These are phyloP conservation scores for Thereva nobilitata DNA, from an alignment of 2,888 invertebrate genomes.

Conservation along the genomic window DNA sequence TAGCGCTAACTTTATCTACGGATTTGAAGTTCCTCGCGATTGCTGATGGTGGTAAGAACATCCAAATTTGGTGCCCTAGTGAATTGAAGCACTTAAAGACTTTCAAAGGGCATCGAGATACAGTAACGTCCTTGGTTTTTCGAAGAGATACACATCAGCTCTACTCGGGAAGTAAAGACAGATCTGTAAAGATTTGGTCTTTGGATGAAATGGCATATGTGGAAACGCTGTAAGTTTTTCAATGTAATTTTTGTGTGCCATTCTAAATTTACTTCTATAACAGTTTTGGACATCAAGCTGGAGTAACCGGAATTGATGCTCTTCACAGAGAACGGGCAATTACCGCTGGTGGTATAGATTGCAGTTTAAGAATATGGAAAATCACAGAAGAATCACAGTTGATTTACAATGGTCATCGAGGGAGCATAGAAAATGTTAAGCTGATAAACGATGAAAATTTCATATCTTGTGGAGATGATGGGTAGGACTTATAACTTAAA, in stretches of 20 bases:
- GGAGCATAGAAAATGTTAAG: slow-evolving; percentile 86
- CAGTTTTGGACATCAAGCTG: slow-evolving; percentile 84
- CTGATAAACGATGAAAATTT: slow-evolving; percentile 94
- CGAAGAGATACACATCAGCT: slow-evolving; percentile 83
- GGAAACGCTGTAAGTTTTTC: slow-evolving; percentile 76
- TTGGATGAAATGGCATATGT: slow-evolving; percentile 95
- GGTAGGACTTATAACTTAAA: slow-evolving; percentile 59
- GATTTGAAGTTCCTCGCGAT: slow-evolving; percentile 82
- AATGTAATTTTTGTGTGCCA: slow-evolving; percentile 45
- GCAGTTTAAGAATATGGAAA: slow-evolving; percentile 91
- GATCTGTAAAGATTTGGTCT: slow-evolving; percentile 92
- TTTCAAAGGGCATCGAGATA: slow-evolving; percentile 77
- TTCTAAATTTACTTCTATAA: background rate
- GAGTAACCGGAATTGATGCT: slow-evolving; percentile 85
- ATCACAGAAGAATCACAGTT: slow-evolving; percentile 96
- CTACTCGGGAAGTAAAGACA: slow-evolving; percentile 77
- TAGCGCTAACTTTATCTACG: slow-evolving; percentile 72
- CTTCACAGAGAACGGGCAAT: slow-evolving; percentile 83
- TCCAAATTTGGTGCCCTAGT: slow-evolving; percentile 84
- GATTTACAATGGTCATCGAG: slow-evolving; percentile 83
- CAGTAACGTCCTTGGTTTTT: slow-evolving; percentile 79
- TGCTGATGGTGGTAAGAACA: slow-evolving; percentile 69
- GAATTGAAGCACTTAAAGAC: slow-evolving; percentile 76
- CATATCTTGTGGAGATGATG: slow-evolving; percentile 89
- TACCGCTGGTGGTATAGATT: slow-evolving; percentile 87